These are phyloP conservation scores for Papilio xuthus DNA, from an alignment of 1,140 invertebrate species.

Conservation along the genomic window DNA sequence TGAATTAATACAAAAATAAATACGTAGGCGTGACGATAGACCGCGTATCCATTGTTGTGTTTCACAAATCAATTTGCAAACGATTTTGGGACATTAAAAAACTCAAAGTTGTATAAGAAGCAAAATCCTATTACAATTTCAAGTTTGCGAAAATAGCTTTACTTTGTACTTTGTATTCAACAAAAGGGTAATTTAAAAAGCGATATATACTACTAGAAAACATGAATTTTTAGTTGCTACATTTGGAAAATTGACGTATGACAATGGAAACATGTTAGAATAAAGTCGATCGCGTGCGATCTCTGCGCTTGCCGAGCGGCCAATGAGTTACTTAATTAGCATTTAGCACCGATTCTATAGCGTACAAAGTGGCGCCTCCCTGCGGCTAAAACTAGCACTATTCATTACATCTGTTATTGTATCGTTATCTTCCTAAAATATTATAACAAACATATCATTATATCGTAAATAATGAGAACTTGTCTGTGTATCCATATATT, in stretches of 20 bases:
- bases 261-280: slow-evolving; percentile 23
- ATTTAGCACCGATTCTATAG: slow-evolving; percentile 36
- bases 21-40: slow-evolving; percentile 51
- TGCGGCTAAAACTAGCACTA: neutral
- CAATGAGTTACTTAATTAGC: slow-evolving; percentile 51
- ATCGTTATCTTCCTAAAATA: slow-evolving; percentile 13
- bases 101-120: too few relatives aligned
- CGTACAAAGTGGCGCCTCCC: slow-evolving; percentile 40
- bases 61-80: neutral
- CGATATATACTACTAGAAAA: too few relatives aligned
- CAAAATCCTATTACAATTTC: too few relatives aligned
- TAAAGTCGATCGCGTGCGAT: neutral
- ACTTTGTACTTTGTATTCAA: too few relatives aligned
- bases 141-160: too few relatives aligned
- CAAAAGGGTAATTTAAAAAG: too few relatives aligned
- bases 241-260: slow-evolving; percentile 4
- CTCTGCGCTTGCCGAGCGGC: slow-evolving; percentile 39
- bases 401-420: neutral
- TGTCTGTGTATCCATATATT: neutral
- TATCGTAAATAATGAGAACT: neutral
- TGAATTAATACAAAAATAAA: slow-evolving; percentile 55
- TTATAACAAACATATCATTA: slow-evolving; percentile 22
- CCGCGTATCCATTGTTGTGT: slow-evolving; percentile 41
- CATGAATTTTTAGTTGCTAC: too few relatives aligned
- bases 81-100: too few relatives aligned